Conservation (phyloP, 2,888 invertebrate species). For the Agrochola lota region DNA sequence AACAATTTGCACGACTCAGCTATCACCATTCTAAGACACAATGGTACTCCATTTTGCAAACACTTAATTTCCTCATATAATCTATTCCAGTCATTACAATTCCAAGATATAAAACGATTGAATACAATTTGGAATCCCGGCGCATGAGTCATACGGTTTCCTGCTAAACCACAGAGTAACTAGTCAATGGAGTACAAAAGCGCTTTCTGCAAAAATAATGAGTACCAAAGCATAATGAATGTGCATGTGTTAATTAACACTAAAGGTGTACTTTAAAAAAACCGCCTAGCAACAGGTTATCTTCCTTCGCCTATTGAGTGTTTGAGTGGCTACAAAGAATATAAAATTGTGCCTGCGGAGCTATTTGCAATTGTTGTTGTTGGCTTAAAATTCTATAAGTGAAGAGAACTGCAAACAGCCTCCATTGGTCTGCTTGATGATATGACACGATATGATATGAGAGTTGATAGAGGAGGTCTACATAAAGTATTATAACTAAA, state of each 20-base stretch:
- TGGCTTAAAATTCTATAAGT: background rate
- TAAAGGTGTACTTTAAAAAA: background rate
- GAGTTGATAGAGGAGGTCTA: background rate
- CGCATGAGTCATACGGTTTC: slow-evolving; percentile 58
- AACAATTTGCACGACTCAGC: slow-evolving; percentile 15
- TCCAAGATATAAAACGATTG: slow-evolving; percentile 54
- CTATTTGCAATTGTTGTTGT: background rate
- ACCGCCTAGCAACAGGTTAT: background rate
- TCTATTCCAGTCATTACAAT: slow-evolving; percentile 41
- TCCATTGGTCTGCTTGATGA: background rate
- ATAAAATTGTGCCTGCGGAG: background rate
- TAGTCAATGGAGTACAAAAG: slow-evolving; percentile 25
- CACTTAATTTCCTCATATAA: slow-evolving; percentile 27
- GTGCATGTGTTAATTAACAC: no score
- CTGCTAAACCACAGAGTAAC: slow-evolving; percentile 31
- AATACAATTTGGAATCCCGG: slow-evolving; percentile 57
- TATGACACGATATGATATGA: no score
- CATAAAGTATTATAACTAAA: background rate
- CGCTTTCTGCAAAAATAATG: background rate
- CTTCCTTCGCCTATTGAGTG: background rate
- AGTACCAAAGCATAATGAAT: background rate
- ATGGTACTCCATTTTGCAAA: slow-evolving; percentile 15
- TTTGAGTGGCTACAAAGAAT: background rate
- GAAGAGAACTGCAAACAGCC: background rate
- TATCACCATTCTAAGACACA: slow-evolving; percentile 19